Evolutionary conservation across 2,113 vertebrate species (phyloP).

Genomic region (Mugil cephalus): DNA sequence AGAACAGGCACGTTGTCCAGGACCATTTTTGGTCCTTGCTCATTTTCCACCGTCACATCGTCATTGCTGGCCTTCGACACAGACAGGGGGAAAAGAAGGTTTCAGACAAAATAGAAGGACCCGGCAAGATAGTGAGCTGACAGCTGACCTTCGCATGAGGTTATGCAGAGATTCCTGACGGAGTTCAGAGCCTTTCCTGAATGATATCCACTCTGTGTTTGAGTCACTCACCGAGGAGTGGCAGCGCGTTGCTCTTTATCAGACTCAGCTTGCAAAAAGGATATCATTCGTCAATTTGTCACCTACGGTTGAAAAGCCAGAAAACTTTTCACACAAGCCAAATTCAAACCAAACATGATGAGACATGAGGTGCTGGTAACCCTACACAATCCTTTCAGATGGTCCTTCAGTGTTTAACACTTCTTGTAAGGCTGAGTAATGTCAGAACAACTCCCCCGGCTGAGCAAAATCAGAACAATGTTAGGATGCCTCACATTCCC

Average conservation of each 20-base stretch:
- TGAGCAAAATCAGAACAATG: conserved; percentile 17
- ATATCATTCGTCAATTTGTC: not conserved
- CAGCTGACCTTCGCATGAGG: conserved; percentile 57
- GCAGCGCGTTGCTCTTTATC: not conserved
- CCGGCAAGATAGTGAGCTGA: conserved; percentile 30
- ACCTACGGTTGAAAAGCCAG: not conserved
- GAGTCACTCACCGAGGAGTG: conserved; percentile 29
- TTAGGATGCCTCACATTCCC: conserved; percentile 71
- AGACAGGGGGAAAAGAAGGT: conserved; percentile 31
- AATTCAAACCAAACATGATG: conserved; percentile 3
- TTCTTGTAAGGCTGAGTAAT: conserved; percentile 27
- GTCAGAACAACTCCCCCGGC: conserved; percentile 4
- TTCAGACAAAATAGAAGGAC: conserved; percentile 42
- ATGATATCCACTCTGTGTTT: conserved; percentile 9
- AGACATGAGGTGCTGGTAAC: not conserved
- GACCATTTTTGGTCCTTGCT: conserved; percentile 68
- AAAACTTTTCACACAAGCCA: not conserved
- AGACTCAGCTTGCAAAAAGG: conserved; percentile 9
- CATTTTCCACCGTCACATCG: conserved; percentile 17
- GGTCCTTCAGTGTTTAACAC: not conserved
- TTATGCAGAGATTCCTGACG: conserved; percentile 21
- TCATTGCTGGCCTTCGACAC: conserved; percentile 42
- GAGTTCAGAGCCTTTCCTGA: conserved; percentile 36
- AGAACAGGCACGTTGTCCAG: conserved; percentile 42
- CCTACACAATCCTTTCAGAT: not conserved